Base-by-base conservation (phyloP, 2,888 invertebrate genomes). In the Drosophila melanosoma region DNA sequence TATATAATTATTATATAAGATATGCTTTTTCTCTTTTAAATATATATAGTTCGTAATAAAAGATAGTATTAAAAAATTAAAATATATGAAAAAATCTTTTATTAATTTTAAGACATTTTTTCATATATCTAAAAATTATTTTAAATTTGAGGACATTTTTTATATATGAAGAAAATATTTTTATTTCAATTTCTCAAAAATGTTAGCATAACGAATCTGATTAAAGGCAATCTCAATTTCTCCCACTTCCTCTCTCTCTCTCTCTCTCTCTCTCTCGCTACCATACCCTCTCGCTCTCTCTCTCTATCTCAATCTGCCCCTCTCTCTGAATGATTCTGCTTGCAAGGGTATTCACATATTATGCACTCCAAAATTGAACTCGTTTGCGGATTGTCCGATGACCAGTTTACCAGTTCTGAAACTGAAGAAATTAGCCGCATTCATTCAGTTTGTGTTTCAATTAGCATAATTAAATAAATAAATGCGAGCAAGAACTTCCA, bases 401-500 rank as follows among this genome's bases (percentile, higher is more conserved):
- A 45, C 49, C 45, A 40, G 61, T 56, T 60, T 66, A 70, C 72
- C 79, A 81, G 81, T 78, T 77, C 52, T 60, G 23, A 15, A 45
- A 1, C 23, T 52, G 52, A 48, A 10, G 61, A 54, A 45, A 32
- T 53, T 59, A 49, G 57, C 38, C 73, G 62, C 59, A 57, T 70
- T 79, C 56, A 57, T 17, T 66, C 38, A 36, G 65, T 45, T 52
- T 45, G 23, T 8, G 45, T 15, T 71, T 77, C 58, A 83, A 86
- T 86, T 89, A 89, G 66, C 90, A 86, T 90, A 86, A 79, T 84
- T 89, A 80, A 87, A 79, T 74, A 75, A 72, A 75, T 70, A 89
- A 90, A 86, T 76, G 69, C 89, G 81, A 86, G 86, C 88, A 77
- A 67, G 67, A 52, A 53, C 70, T 51, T 33, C 45, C 58, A 57